These are phyloP conservation scores for Hippocampus guttulatus DNA, from an alignment of 2,113 vertebrate species.

Conservation along the genomic window DNA sequence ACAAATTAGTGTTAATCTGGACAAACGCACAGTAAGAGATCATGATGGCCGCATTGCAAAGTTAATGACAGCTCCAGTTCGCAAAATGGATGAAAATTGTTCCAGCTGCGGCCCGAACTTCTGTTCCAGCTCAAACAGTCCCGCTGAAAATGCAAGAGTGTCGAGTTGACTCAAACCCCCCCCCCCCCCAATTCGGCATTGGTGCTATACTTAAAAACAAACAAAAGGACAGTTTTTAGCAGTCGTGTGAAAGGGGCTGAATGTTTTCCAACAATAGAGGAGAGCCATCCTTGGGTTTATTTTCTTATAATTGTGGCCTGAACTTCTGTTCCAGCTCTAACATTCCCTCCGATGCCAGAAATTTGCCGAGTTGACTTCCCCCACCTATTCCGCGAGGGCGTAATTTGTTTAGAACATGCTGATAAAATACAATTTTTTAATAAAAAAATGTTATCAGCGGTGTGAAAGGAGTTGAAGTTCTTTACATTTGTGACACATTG, in stretches of 20 bases:
- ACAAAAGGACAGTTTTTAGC: no score
- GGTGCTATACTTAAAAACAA: no score
- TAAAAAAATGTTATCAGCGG: no score
- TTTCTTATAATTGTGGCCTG: conserved; percentile 17
- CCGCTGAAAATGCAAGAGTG: not conserved
- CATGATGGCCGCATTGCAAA: not conserved
- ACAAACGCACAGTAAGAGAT: not conserved
- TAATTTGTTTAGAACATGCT: not conserved
- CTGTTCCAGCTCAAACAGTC: not conserved
- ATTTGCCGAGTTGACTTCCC: not conserved
- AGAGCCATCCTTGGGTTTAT: not conserved
- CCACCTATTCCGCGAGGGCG: not conserved
- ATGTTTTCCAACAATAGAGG: no score
- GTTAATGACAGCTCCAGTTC: not conserved
- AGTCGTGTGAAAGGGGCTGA: no score
- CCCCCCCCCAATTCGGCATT: no score
- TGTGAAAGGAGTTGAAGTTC: not conserved
- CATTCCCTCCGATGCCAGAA: not conserved
- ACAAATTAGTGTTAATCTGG: not conserved
- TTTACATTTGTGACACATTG: not conserved
- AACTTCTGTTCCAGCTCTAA: not conserved
- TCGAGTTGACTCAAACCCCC: not conserved
- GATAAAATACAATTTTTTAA: not conserved
- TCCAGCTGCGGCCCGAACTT: no score
- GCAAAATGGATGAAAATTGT: no score